Percentiles rank a stretch among this genome's conserved stretches.
Evolutionary conservation across 53 echinoderm and acorn worm genomes (phyloP).

Genomic region (Arbacia lixula): DNA sequence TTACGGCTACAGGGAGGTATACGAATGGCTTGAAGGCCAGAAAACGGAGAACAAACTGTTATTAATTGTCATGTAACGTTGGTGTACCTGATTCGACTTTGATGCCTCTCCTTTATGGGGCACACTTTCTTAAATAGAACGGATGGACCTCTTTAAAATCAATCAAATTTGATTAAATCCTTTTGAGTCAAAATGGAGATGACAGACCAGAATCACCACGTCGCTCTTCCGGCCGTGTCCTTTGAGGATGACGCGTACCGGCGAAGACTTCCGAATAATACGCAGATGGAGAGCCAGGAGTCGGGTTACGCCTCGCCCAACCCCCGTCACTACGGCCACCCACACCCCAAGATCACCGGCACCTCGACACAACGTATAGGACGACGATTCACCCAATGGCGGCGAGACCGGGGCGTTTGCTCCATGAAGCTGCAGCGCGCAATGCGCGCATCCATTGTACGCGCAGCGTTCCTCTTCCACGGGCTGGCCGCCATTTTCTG

Average conservation of each 20-base stretch:
- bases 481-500: slow-evolving; percentile 74
- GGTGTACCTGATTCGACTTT: too few relatives aligned
- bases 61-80: too few relatives aligned
- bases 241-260: slow-evolving; percentile 11
- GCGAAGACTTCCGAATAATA: background rate
- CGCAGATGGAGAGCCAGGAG: slow-evolving; percentile 30
- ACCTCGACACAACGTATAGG: slow-evolving; percentile 7
- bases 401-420: slow-evolving; percentile 7
- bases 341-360: background rate
- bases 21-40: too few relatives aligned
- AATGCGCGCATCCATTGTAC: slow-evolving; percentile 73
- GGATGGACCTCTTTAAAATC: too few relatives aligned
- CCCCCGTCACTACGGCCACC: background rate
- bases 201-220: background rate
- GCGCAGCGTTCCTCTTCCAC: slow-evolving; percentile 78
- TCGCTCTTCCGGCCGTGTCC: background rate
- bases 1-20: too few relatives aligned
- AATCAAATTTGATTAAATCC: too few relatives aligned
- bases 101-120: too few relatives aligned
- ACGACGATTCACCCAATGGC: slow-evolving; percentile 7
- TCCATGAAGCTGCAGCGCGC: slow-evolving; percentile 73
- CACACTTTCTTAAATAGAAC: too few relatives aligned
- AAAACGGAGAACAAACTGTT: too few relatives aligned
- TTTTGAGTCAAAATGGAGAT: slow-evolving; percentile 8
- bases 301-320: slow-evolving; percentile 43